These are phyloP conservation scores for Margaritifera margaritifera DNA, from an alignment of 2,888 invertebrate genomes.

Conservation along the genomic window DNA sequence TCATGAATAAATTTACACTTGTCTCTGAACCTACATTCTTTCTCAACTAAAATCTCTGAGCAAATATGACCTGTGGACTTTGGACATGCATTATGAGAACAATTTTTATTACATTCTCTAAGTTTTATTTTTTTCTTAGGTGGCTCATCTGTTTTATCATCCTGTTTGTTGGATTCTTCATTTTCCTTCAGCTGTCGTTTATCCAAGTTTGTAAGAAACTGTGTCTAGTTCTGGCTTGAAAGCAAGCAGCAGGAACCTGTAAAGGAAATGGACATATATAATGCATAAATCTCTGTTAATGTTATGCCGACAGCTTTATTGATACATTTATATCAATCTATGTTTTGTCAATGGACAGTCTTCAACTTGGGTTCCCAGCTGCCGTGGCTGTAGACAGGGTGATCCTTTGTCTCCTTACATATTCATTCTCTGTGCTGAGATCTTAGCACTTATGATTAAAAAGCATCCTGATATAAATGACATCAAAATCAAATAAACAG, in stretches of 20 bases:
- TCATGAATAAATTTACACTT: slow-evolving; percentile 75
- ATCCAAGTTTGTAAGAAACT: slow-evolving; percentile 45
- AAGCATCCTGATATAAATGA: too few relatives aligned
- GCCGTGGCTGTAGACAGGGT: too few relatives aligned
- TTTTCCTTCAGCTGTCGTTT: slow-evolving; percentile 39
- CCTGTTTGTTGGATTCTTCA: slow-evolving; percentile 1
- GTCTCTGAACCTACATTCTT: slow-evolving; percentile 69
- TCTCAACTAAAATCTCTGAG: slow-evolving; percentile 78
- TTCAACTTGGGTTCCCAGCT: too few relatives aligned
- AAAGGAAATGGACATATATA: slow-evolving; percentile 7
- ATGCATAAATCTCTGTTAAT: too few relatives aligned
- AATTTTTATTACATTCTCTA: slow-evolving; percentile 84
- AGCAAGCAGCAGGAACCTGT: slow-evolving; percentile 50
- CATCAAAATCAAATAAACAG: too few relatives aligned
- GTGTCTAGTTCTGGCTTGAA: slow-evolving; percentile 50
- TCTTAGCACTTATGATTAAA: too few relatives aligned
- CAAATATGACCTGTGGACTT: slow-evolving; percentile 79
- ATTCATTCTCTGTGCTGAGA: too few relatives aligned
- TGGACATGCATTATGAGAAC: slow-evolving; percentile 81
- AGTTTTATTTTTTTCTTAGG: slow-evolving; percentile 61
- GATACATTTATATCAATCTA: too few relatives aligned
- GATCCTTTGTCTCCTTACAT: too few relatives aligned
- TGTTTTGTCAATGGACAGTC: too few relatives aligned
- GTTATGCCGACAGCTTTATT: too few relatives aligned
- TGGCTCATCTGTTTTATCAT: slow-evolving; percentile 36